Conservation (phyloP, 2,797 vertebrate genomes). For the Tachyglossus aculeatus region DNA sequence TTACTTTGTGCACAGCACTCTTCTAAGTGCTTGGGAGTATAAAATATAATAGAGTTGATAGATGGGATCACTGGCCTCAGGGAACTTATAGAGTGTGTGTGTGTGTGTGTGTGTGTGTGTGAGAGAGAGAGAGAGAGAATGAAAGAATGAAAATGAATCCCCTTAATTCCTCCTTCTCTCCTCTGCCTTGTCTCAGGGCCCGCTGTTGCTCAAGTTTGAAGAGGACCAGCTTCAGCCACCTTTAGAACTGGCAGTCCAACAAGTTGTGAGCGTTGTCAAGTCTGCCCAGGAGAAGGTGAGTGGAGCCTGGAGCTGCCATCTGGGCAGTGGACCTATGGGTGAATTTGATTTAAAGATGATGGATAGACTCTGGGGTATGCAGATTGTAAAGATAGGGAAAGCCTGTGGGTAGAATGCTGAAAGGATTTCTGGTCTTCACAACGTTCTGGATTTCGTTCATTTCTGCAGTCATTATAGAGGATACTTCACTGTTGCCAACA, state of each 20-base stretch:
- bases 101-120: too few species aligned
- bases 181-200: slow-evolving; percentile 72
- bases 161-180: neutral
- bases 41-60: too few species aligned
- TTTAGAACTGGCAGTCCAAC: slow-evolving; percentile 80
- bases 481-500: neutral
- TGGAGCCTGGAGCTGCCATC: fast-evolving
- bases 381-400: neutral
- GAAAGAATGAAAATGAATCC: too few species aligned
- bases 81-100: too few species aligned
- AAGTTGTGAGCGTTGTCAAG: slow-evolving; percentile 79
- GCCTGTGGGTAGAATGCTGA: too few species aligned
- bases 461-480: neutral
- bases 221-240: slow-evolving; percentile 77
- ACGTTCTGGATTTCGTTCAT: too few species aligned
- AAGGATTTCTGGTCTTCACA: too few species aligned
- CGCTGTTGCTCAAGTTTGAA: slow-evolving; percentile 80
- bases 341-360: neutral
- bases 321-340: neutral
- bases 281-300: slow-evolving; percentile 85
- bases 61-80: too few species aligned
- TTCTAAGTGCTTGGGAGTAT: too few species aligned
- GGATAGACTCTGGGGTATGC: fast-evolving
- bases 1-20: too few species aligned
- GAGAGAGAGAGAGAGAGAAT: too few species aligned